A percentile compares a stretch with the other conserved stretches of the same genome.
Conservation (phyloP, 2,113 vertebrate species). For the Dromiciops gliroides region DNA sequence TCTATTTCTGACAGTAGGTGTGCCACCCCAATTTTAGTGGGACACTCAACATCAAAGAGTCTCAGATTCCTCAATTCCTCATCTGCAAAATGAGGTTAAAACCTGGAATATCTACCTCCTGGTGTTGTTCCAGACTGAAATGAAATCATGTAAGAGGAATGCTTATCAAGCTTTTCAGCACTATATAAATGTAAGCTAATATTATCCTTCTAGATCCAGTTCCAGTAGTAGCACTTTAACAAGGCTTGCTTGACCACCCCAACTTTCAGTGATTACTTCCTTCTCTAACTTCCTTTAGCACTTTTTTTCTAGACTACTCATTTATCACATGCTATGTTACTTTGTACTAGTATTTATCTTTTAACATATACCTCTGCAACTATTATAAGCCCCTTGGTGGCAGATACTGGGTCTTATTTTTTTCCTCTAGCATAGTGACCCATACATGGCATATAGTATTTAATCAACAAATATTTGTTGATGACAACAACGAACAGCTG, state of each 20-base stretch:
- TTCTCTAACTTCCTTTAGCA: not conserved
- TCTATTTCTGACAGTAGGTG: not conserved
- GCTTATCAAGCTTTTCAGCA: not conserved
- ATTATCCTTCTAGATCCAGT: not conserved
- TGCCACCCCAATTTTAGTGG: not conserved
- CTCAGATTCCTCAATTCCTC: not conserved
- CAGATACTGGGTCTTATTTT: not conserved
- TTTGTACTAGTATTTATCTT: not conserved
- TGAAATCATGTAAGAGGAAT: not conserved
- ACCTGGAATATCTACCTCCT: not conserved
- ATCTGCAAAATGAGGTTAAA: not conserved
- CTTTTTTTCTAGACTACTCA: not conserved
- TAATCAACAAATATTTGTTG: not conserved
- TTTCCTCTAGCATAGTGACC: not conserved
- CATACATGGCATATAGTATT: not conserved
- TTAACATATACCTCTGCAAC: not conserved
- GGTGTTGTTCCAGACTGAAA: not conserved
- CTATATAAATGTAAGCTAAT: not conserved
- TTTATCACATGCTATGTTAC: not conserved
- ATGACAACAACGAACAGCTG: not conserved
- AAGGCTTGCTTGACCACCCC: not conserved
- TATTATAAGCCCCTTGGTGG: not conserved
- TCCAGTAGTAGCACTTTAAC: not conserved
- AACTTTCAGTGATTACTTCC: not conserved
- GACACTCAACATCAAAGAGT: not conserved